Base-by-base conservation (phyloP, 2,888 invertebrate genomes). In the Allacma fusca region DNA sequence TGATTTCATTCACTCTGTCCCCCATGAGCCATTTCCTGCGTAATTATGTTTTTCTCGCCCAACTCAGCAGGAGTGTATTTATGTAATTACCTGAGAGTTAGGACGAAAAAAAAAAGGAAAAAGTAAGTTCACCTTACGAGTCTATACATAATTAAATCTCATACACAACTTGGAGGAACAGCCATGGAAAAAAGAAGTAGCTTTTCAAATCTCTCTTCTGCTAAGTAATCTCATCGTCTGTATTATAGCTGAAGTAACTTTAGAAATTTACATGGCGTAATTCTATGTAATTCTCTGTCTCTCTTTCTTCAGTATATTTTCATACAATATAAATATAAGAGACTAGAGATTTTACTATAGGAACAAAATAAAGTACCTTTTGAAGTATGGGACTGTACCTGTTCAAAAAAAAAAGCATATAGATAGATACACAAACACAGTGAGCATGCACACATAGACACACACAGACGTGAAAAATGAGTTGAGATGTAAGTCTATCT, bases 1-100 rank as follows among this genome's bases (percentile, higher is more conserved):
- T 43, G 1, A 43, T 44, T 44, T 69, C 23, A n/a, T 16, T 67
- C n/a, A 19, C 62, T 77, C 73, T 74, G 21, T 50, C 68, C 73
- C 73, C 16, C 73, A 50, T 50, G 50, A 50, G 71, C 78, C 76
- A 67, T 78, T 78, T 78, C 78, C 78, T 78, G 76, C 67, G 71
- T 78, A 76, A 78, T 78, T 78, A 78, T 78, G 29, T 76, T 76
- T 72, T 76, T 76, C 70, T 68, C 69, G 70, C 74, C 77, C 77
- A 72, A 29, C 72, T 59, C 72, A 59, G 72, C 59, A 72, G 72
- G 57, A 72, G 59, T 72, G 57, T 59, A 59, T 71, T 72, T 72
- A 59, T 72, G 72, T 72, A 72, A 72, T 72, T 72, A 72, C 72
- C 72, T 72, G 59, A 26, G 72, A 72, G 59, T 50, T 29, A 72